phyloP scores from a whole-genome alignment of 2,113 vertebrate genomes.

The Sphyrna mokarran region DNA sequence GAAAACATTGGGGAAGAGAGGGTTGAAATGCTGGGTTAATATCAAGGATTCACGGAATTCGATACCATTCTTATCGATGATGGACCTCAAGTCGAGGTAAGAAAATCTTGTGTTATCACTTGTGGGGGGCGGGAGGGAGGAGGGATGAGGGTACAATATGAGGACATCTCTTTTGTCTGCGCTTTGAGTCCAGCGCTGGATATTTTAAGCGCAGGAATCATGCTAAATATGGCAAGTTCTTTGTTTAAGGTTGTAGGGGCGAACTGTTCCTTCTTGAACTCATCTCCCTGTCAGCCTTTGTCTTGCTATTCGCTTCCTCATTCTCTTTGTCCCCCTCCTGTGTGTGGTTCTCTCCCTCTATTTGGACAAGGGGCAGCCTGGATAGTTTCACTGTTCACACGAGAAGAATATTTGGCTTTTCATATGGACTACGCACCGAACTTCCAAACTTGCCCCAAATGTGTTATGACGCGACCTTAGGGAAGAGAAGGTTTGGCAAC shows the following conservation, averaged over 20 bases:
- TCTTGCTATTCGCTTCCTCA: not conserved
- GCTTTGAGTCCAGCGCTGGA: not conserved
- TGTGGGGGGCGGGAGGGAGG: not conserved
- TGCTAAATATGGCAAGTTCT: not conserved
- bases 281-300: slow-evolving; percentile 18
- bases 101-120: not conserved
- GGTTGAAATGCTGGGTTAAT: not conserved
- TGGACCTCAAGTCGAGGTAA: not conserved
- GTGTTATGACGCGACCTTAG: not conserved
- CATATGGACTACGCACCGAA: not conserved
- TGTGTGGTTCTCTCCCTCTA: not conserved
- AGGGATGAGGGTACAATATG: too few species aligned
- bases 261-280: not conserved
- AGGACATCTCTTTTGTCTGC: not conserved
- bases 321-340: slow-evolving; percentile 7
- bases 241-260: not conserved
- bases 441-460: not conserved
- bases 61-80: not conserved
- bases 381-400: not conserved
- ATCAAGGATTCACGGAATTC: not conserved
- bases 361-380: not conserved
- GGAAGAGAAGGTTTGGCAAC: not conserved
- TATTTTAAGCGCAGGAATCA: not conserved
- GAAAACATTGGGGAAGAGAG: not conserved
- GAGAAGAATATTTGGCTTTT: not conserved